These are phyloP conservation scores for Caenorhabditis macrosperma DNA, from an alignment of 2,888 invertebrate genomes.

Conservation along the genomic window DNA sequence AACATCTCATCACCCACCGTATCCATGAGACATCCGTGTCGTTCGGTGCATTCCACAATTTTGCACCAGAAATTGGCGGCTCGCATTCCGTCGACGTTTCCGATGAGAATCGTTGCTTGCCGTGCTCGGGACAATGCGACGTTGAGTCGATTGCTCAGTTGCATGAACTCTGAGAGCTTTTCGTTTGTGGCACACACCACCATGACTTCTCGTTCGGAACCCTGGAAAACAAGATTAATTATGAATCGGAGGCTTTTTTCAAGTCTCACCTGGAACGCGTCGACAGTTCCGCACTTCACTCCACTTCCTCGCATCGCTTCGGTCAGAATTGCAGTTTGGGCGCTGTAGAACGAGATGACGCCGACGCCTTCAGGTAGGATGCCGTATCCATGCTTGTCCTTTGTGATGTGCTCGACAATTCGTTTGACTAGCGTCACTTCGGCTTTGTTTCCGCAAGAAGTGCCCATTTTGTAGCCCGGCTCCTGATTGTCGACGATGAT, in stretches of 20 bases:
- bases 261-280: constrained; percentile 8
- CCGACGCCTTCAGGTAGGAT: constrained; percentile 3
- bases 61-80: constrained; percentile 18
- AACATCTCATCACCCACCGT: not conserved
- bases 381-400: too few relatives aligned
- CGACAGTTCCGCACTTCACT: constrained; percentile 40
- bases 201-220: constrained; percentile 30
- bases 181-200: constrained; percentile 30
- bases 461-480: not conserved
- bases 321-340: constrained; percentile 21
- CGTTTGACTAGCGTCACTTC: not conserved
- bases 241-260: too few relatives aligned
- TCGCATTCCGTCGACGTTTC: constrained; percentile 9
- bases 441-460: not conserved
- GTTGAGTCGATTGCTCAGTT: constrained; percentile 22
- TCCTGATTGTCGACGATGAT: not conserved
- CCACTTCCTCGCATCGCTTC: constrained; percentile 10
- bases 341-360: constrained; percentile 38
- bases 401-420: not conserved
- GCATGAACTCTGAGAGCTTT: constrained; percentile 28
- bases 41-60: not conserved
- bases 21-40: not conserved
- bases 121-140: constrained; percentile 33
- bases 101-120: constrained; percentile 30
- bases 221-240: not conserved